Percentiles rank a stretch among this genome's conserved stretches.
Evolutionary conservation across 2,888 invertebrate genomes (phyloP).

Genomic region (Napeogenes sylphis): DNA sequence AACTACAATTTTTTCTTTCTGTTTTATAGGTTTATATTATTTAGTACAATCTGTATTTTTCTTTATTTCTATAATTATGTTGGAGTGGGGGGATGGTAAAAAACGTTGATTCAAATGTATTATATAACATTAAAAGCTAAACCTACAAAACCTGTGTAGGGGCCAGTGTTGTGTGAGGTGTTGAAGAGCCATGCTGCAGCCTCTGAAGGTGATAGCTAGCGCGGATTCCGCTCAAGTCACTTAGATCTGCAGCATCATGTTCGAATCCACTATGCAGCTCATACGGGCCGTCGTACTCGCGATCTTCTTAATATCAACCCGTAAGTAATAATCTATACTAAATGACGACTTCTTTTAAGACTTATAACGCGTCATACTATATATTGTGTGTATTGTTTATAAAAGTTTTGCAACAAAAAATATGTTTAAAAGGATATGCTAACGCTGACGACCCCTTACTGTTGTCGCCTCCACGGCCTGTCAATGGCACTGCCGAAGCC

Average conservation of each 20-base stretch:
- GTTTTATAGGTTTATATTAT: no score
- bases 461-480: constrained; percentile 37
- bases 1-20: no score
- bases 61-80: no score
- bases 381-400: no score
- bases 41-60: no score
- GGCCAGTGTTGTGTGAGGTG: constrained; percentile 1
- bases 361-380: neutral
- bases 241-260: constrained; percentile 35
- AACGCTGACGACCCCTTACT: constrained; percentile 8
- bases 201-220: constrained; percentile 37
- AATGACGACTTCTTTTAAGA: neutral
- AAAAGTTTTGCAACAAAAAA: no score
- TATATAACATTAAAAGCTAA: no score
- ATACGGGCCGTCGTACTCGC: constrained; percentile 8
- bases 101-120: no score
- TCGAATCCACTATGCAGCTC: constrained; percentile 22
- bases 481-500: constrained; percentile 55
- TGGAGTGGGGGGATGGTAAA: no score
- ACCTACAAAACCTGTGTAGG: no score
- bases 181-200: constrained; percentile 47
- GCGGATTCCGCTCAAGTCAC: constrained; percentile 53
- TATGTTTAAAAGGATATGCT: constrained; percentile 20
- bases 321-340: neutral
- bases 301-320: constrained; percentile 20